These are phyloP conservation scores for Athalia circularis DNA, from an alignment of 2,888 invertebrate species.

Conservation along the genomic window DNA sequence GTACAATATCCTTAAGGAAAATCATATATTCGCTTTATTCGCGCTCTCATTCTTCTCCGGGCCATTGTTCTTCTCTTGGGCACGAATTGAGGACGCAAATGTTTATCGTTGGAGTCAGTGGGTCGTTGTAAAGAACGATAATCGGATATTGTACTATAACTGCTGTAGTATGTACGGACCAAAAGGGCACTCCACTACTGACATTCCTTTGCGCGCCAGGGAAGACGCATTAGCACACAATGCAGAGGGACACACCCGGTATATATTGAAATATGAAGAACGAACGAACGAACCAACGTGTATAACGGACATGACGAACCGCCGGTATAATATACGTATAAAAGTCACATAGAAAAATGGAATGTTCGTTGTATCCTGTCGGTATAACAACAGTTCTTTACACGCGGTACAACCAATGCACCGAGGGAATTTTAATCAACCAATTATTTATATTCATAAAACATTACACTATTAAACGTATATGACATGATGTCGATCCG, in stretches of 20 bases:
- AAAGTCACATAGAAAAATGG: constrained; percentile 49
- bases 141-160: no score
- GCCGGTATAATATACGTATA: neutral
- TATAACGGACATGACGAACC: constrained; percentile 34
- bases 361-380: constrained; percentile 66
- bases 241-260: constrained; percentile 60
- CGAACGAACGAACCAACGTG: neutral
- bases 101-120: constrained; percentile 29
- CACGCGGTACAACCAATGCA: constrained; percentile 55
- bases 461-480: constrained; percentile 29
- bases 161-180: neutral
- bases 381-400: constrained; percentile 53
- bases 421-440: constrained; percentile 63
- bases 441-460: constrained; percentile 17
- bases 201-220: constrained; percentile 18
- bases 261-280: constrained; percentile 53
- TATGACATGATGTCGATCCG: no score
- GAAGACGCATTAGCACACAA: constrained; percentile 62
- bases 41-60: no score
- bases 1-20: no score
- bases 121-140: constrained; percentile 19
- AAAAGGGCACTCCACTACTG: constrained; percentile 15
- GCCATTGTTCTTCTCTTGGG: neutral
- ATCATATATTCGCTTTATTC: no score
- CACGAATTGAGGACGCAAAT: constrained; percentile 7